Conservation (phyloP, 2,113 vertebrate species). For the Corythoichthys haematopterus region DNA sequence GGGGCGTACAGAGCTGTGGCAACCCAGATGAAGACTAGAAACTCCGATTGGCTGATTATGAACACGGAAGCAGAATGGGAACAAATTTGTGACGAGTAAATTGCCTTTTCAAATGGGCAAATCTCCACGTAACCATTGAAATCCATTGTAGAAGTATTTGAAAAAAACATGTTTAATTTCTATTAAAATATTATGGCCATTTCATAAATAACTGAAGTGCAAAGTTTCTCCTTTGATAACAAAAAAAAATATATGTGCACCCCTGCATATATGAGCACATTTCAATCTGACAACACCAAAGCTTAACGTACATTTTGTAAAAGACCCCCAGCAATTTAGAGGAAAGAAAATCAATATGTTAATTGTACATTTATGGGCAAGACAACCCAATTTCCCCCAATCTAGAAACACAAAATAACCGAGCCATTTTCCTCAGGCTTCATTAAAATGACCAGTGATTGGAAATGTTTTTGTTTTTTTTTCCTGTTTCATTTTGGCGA, state of each 20-base stretch:
- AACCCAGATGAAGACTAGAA: no score
- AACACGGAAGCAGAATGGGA: no score
- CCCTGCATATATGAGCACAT: constrained; percentile 10
- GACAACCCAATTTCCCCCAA: constrained; percentile 45
- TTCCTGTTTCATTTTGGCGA: not conserved
- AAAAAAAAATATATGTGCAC: not conserved
- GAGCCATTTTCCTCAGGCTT: constrained; percentile 51
- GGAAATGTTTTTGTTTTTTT: constrained; percentile 8
- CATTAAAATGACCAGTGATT: constrained; percentile 45
- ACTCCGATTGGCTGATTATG: no score
- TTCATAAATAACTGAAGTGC: no score
- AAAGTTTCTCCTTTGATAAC: no score
- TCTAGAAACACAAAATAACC: constrained; percentile 49
- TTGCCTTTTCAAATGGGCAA: no score
- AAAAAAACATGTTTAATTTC: no score
- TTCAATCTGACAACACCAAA: constrained; percentile 42
- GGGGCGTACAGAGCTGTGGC: no score
- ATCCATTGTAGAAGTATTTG: no score
- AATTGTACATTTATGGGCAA: constrained; percentile 39
- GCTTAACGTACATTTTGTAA: constrained; percentile 42
- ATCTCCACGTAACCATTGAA: no score
- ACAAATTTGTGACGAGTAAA: no score
- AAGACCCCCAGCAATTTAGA: constrained; percentile 55
- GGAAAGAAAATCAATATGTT: constrained; percentile 53
- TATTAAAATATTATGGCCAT: no score